Conservation (phyloP, 2,888 invertebrate species). For the Acanthacorydalis orientalis region DNA sequence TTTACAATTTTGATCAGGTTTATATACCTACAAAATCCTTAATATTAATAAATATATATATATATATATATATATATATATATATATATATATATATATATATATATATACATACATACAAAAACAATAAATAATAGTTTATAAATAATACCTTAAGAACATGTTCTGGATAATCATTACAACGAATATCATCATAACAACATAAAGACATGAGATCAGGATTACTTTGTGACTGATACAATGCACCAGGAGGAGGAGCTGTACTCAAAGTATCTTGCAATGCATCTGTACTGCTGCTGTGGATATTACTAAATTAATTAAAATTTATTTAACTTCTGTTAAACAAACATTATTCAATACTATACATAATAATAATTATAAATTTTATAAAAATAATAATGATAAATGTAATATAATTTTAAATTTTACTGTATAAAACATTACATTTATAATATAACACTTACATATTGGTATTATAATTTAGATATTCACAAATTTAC, state of each 20-base stretch:
- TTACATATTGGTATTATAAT: too few species aligned
- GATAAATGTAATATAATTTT: too few species aligned
- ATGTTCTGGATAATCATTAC: constrained; percentile 85
- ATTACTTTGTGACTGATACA: constrained; percentile 78
- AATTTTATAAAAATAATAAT: too few species aligned
- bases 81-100: too few species aligned
- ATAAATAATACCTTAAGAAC: constrained; percentile 54
- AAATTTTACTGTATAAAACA: neutral
- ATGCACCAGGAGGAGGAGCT: constrained; percentile 31
- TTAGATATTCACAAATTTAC: neutral
- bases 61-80: neutral
- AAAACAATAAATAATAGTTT: neutral
- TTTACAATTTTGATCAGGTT: constrained; percentile 94
- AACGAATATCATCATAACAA: constrained; percentile 64
- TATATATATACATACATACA: constrained; percentile 18
- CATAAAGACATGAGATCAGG: constrained; percentile 63
- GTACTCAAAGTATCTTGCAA: constrained; percentile 43
- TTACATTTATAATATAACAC: too few species aligned
- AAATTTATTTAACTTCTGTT: too few species aligned
- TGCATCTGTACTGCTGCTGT: constrained; percentile 39
- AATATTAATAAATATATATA: neutral
- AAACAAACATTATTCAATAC: too few species aligned
- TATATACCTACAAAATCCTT: constrained; percentile 41
- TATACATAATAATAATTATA: too few species aligned
- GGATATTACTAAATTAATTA: constrained; percentile 13